A percentile compares a stretch with the other conserved stretches of the same genome.
phyloP scores from a whole-genome alignment of 2,888 invertebrate genomes.

The Dinocampus coccinellae region DNA sequence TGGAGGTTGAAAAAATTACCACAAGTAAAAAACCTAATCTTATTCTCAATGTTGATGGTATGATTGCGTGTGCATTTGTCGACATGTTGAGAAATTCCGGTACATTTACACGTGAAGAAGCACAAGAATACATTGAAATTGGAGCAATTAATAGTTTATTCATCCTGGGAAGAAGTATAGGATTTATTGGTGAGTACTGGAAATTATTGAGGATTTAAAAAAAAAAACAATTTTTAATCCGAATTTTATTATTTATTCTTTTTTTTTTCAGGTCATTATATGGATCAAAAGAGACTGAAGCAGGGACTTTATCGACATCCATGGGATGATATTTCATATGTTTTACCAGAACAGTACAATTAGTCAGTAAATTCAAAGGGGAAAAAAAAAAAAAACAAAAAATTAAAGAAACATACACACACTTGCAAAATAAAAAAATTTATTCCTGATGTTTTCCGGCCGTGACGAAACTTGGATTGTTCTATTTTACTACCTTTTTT shows the following conservation, averaged over 20 bases:
- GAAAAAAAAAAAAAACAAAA: not conserved
- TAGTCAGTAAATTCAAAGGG: conserved; percentile 47
- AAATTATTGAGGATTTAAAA: not conserved
- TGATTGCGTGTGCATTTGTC: conserved; percentile 97
- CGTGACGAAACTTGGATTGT: no score
- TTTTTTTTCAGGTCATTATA: conserved; percentile 82
- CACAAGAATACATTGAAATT: conserved; percentile 96
- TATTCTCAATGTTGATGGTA: conserved; percentile 98
- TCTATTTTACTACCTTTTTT: not conserved
- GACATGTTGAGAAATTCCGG: conserved; percentile 95
- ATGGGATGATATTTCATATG: conserved; percentile 98
- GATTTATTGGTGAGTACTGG: conserved; percentile 84
- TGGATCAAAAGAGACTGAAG: conserved; percentile 98
- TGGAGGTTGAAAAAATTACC: conserved; percentile 98
- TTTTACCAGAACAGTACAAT: conserved; percentile 81
- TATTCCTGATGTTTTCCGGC: no score
- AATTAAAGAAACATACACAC: not conserved
- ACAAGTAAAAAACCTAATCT: conserved; percentile 99
- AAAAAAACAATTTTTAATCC: not conserved
- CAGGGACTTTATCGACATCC: conserved; percentile 99
- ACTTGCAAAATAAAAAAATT: no score
- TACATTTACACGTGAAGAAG: conserved; percentile 96
- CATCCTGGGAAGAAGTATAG: conserved; percentile 97
- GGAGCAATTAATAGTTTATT: conserved; percentile 98
- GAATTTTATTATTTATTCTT: conserved; percentile 1